Base-by-base conservation (phyloP, 2,888 invertebrate genomes). In the Disparrhopalites patrizii region DNA sequence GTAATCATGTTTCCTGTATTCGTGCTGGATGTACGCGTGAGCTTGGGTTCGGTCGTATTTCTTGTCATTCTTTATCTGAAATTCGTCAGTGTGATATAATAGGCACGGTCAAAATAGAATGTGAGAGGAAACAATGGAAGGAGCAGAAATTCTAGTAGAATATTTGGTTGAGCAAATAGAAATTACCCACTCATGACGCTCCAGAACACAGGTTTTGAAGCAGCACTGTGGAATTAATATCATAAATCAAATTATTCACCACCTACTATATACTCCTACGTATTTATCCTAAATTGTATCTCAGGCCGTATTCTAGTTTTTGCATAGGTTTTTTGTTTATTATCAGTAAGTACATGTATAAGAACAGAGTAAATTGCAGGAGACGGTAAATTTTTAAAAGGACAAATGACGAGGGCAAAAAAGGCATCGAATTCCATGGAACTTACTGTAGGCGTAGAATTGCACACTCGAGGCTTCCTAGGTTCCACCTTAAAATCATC, bases 151-250 rank as follows among this genome's bases (percentile, higher is more conserved):
- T n/a, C n/a, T n/a, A n/a, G n/a, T n/a, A n/a, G n/a, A n/a, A n/a
- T n/a, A n/a, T n/a, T n/a, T n/a, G n/a, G n/a, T 36, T 36, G 36
- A 8, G 15, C 36, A 36, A 36, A 36, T 36, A 36, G 15, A 10
- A 10, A 36, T 13, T 13, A 47, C 47, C 47, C 47, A 47, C 18
- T n/a, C 47, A 5, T n/a, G 18, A 7, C 47, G 47, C 18, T 47
- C n/a, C 7, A 47, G 47, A 47, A 47, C 47, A 47, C 47, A 47
- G 18, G 18, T 5, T 47, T 47, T 47, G 47, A n/a, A 47, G 47
- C 47, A 47, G 18, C 47, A 47, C 47, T 47, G 47, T n/a, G 8
- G 7, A 47, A 47, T n/a, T n/a, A n/a, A n/a, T n/a, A n/a, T n/a
- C n/a, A n/a, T n/a, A n/a, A n/a, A n/a, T n/a, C n/a, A n/a, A n/a